Evolutionary conservation across 1,140 invertebrate species (phyloP), one percentile per base, ranked within the genome.

Genomic region (Drosophila dunni): DNA sequence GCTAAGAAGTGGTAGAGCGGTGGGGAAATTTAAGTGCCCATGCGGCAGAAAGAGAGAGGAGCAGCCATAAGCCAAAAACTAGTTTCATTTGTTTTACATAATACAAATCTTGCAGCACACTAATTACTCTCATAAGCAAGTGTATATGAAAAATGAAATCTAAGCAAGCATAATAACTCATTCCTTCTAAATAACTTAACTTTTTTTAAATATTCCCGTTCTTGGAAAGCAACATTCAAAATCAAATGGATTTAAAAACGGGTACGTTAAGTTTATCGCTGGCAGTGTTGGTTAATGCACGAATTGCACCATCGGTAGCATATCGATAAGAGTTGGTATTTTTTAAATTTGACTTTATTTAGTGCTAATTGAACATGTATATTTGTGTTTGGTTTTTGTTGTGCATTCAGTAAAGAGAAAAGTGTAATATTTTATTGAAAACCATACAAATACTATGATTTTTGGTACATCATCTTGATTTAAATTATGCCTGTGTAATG

Each of bases 401-500:
- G 38, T 51, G 45, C 29, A 56, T 56, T 69, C 65, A 36, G 17
- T 38, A 34, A 36, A 9, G 24, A 58, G 24, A 29, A 69, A 53
- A 53, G 36, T 68, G 44, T 64, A 13, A 77, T 67, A 56, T 75
- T 29, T 40, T 9, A 9, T 50, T 38, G 2, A 40, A 40, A 61
- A 15, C 20, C 20, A 34, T 46, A 17, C 11, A 20, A 58, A 57
- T 34, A 61, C 36, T 0, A 54, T 75, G 53, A 38, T 63, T 82
- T 88, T 77, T 54, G 72, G 58, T 20, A 70, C 13, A 34, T 40
- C 7, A 3, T 57, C 36, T 45, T 65, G 34, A 75, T 51, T 20
- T 0, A 89, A 89, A 84, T 71, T 81, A 90, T 90, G 84, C 78
- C 64, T 72, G 54, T 89, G 84, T 89, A 89, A 89, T 89, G 84